Conservation (phyloP, 2,888 invertebrate species). For the Chrysomela aeneicollis region DNA sequence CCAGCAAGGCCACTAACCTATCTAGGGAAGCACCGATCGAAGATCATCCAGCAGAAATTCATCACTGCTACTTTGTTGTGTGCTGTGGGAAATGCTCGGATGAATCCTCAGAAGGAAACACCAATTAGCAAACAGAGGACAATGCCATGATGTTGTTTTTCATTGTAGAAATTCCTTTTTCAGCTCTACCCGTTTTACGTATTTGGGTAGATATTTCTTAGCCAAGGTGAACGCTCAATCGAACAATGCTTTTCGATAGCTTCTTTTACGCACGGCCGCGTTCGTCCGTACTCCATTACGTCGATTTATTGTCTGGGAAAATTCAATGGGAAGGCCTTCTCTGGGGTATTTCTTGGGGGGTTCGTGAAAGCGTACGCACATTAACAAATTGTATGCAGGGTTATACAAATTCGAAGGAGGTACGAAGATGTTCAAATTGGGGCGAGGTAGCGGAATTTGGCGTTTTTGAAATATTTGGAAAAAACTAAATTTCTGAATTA, state of each 20-base stretch:
- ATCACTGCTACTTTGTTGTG: constrained; percentile 6
- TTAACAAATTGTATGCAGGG: too few relatives aligned
- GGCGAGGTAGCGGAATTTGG: too few relatives aligned
- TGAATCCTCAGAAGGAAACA: constrained; percentile 13
- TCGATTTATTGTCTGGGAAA: constrained; percentile 55
- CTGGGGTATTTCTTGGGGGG: background rate
- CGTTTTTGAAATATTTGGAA: too few relatives aligned
- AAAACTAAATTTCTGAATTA: too few relatives aligned
- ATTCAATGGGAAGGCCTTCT: background rate
- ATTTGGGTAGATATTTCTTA: constrained; percentile 22
- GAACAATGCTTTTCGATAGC: too few relatives aligned
- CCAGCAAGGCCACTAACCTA: background rate
- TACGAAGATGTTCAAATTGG: too few relatives aligned
- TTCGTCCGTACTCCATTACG: constrained; percentile 11
- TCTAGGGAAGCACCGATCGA: background rate
- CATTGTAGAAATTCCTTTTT: constrained; percentile 18
- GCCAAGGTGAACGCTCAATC: constrained; percentile 18
- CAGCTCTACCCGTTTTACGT: constrained; percentile 14
- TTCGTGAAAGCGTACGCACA: too few relatives aligned
- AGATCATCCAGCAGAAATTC: background rate
- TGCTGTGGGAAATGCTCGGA: constrained; percentile 18
- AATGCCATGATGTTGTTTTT: constrained; percentile 16
- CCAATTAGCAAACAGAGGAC: constrained; percentile 21
- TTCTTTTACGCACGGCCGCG: constrained; percentile 5
- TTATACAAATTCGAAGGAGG: too few relatives aligned